Base-by-base conservation (phyloP, 2,797 vertebrate genomes). In the Prunella strophiata region DNA sequence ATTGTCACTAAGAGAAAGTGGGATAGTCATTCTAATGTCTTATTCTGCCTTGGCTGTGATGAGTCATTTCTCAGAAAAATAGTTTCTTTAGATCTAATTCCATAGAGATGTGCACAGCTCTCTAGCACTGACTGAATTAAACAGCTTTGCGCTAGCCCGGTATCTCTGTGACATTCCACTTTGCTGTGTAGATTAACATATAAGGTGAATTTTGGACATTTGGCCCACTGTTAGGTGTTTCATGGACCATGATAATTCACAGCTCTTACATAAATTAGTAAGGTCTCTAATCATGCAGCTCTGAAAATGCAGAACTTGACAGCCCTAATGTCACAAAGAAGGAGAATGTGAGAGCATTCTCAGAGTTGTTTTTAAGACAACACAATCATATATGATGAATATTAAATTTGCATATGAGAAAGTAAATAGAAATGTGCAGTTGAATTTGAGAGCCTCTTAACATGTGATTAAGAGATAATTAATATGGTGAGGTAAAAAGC, bases 91-190 rank as follows among this genome's bases (percentile, higher is more conserved):
- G 34, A 34, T 73, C 40, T 27, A 66, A 34, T 73, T 84, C 51
- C 26, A 8, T 5, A 45, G 9, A 63, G 10, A 0, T 15, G 11
- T 5, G 5, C 6, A 2, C 42, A 76, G 8, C 16, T 68, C 23
- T 72, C 38, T 52, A 84, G 16, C 32, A 48, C 17, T 52, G 45
- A 16, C 48, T 66, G 48, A 73, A 43, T 13, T 13, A 67, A 20
- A 59, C 11, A 36, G 48, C 16, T 62, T 34, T 76, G 25, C 3
- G 1, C 16, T 23, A 66, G 27, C 25, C 72, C 59, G 22, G 42
- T 55, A 16, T 15, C 22, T 40, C 51, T 66, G 25, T 47, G 48
- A 48, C 48, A 10, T 40, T 77, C 52, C 6, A 9, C 14, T 75
- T 86, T 59, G 17, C 14, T 62, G 16, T 45, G 14, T 38, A 74